Percentiles rank a stretch among this genome's conserved stretches.
These are phyloP conservation scores for Rhamphomyia laevipes DNA, from an alignment of 2,888 invertebrate species.

Conservation along the genomic window DNA sequence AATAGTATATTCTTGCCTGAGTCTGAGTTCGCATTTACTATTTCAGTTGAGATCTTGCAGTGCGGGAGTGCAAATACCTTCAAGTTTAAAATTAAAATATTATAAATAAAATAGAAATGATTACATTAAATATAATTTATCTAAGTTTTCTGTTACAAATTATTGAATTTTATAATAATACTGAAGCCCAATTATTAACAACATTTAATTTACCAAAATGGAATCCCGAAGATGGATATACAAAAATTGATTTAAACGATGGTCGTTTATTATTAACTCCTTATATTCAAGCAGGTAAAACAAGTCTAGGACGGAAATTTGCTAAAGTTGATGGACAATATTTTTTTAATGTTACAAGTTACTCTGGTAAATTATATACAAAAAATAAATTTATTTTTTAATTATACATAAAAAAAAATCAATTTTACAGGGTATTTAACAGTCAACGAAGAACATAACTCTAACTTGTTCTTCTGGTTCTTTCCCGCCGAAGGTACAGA, in stretches of 20 bases:
- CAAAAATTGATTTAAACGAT: conserved; percentile 12
- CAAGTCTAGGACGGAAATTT: conserved; percentile 21
- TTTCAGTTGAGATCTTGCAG: conserved; percentile 10
- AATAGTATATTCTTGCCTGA: too few relatives aligned
- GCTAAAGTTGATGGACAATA: conserved; percentile 29
- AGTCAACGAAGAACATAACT: conserved; percentile 61
- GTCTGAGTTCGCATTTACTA: neutral
- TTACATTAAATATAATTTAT: too few relatives aligned
- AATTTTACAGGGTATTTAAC: conserved; percentile 62
- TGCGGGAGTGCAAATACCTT: conserved; percentile 4
- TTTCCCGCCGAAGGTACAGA: conserved; percentile 54
- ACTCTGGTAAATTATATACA: conserved; percentile 33
- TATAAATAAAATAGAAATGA: too few relatives aligned
- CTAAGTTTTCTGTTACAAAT: too few relatives aligned
- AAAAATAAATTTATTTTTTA: too few relatives aligned
- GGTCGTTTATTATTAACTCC: conserved; percentile 34
- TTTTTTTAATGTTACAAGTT: conserved; percentile 39
- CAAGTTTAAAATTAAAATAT: too few relatives aligned
- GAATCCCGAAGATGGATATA: conserved; percentile 6
- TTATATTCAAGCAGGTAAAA: conserved; percentile 27
- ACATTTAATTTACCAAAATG: conserved; percentile 16
- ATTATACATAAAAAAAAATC: conserved; percentile 40
- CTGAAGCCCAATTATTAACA: conserved; percentile 14
- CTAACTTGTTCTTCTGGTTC: conserved; percentile 87
- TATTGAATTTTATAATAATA: neutral